Percentiles rank a stretch among this genome's conserved stretches.
phyloP scores from a whole-genome alignment of 2,797 vertebrate species.

The Florisuga fusca region DNA sequence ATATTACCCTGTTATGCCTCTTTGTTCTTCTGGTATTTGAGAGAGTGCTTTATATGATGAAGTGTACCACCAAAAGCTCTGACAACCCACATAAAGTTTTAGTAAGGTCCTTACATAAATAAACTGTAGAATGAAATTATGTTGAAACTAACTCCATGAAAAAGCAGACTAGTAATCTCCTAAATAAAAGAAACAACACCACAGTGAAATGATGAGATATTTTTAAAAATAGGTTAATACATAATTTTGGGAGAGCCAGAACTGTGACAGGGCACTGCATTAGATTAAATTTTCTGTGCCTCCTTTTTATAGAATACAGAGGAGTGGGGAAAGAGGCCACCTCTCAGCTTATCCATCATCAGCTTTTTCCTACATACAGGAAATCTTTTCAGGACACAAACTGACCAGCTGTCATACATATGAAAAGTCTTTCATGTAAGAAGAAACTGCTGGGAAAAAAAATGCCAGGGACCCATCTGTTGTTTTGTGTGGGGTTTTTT shows the following conservation, averaged over 20 bases:
- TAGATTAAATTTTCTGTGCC: neutral
- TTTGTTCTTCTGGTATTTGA: neutral
- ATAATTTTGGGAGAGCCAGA: neutral
- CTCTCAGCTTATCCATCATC: neutral
- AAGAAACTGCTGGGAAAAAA: neutral
- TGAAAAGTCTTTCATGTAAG: fast-evolving
- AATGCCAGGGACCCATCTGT: neutral
- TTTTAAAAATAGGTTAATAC: neutral
- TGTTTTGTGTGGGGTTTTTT: neutral
- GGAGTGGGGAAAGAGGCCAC: neutral
- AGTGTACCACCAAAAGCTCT: neutral
- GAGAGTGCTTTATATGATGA: neutral
- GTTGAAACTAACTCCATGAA: neutral
- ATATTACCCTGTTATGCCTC: neutral
- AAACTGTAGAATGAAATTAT: neutral
- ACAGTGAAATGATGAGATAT: neutral
- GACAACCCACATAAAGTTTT: neutral
- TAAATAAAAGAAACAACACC: neutral
- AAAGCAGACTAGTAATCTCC: neutral
- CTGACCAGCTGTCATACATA: neutral
- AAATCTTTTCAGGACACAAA: neutral
- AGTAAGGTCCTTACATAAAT: neutral
- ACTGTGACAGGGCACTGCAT: neutral
- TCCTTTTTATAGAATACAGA: neutral
- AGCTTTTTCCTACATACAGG: neutral